Percentiles rank a stretch among this genome's conserved stretches.
These are phyloP conservation scores for Marronus borbonicus DNA, from an alignment of 2,888 invertebrate species.

Conservation along the genomic window DNA sequence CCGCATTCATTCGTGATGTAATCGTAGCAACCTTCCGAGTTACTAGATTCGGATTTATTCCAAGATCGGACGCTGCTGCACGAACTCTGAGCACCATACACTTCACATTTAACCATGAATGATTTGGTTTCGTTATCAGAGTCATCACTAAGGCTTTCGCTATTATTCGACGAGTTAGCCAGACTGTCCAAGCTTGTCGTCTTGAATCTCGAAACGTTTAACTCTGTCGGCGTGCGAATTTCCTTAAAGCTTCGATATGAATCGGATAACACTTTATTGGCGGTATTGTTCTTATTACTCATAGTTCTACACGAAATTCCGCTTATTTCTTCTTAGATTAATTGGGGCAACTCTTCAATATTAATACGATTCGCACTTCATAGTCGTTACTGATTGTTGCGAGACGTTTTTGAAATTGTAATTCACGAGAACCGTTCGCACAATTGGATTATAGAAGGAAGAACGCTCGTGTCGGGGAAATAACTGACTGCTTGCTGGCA, in stretches of 20 bases:
- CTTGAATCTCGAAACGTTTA: constrained; percentile 56
- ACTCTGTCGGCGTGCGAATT: constrained; percentile 45
- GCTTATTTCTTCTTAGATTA: too few relatives aligned
- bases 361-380: not conserved
- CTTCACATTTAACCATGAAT: constrained; percentile 68
- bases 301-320: not conserved
- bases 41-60: constrained; percentile 59
- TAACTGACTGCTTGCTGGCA: not conserved
- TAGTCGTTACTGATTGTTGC: not conserved
- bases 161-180: constrained; percentile 79
- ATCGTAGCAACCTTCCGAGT: constrained; percentile 63
- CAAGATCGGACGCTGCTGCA: constrained; percentile 63
- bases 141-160: constrained; percentile 76
- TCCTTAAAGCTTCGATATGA: constrained; percentile 50
- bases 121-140: constrained; percentile 70
- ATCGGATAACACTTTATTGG: constrained; percentile 41
- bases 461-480: not conserved
- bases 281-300: constrained; percentile 24
- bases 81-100: constrained; percentile 64
- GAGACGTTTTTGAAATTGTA: constrained; percentile 4
- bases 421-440: constrained; percentile 6
- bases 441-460: not conserved
- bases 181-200: constrained; percentile 79
- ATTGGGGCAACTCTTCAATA: too few relatives aligned
- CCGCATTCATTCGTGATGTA: constrained; percentile 54